Evolutionary conservation across 2,888 invertebrate species (phyloP), one percentile per base, ranked within the genome.

Genomic region (Dexiosoma caninum): DNA sequence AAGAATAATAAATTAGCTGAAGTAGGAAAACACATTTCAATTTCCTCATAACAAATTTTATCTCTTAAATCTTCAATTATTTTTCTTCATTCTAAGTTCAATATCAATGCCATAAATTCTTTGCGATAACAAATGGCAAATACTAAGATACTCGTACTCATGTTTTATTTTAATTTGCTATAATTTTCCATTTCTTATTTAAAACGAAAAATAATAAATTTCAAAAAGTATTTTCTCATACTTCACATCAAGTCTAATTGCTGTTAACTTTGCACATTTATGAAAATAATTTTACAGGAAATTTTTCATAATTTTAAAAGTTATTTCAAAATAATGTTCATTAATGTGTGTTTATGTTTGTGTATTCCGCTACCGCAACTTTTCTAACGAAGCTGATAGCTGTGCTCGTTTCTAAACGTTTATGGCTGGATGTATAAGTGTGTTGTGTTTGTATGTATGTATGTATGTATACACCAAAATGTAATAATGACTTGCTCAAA

Each of bases 401-500:
- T 51, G 27, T 27, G n/a, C 5, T 21, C 4, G 9, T 49, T 7
- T 49, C 32, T 32, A n/a, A 21, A 6, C 4, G 49, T 30, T 14
- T 12, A 19, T 21, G 10, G n/a, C n/a, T n/a, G n/a, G n/a, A n/a
- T 49, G 59, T 32, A 2, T 62, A 8, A 14, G 14, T 44, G 40
- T 27, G 27, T 27, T n/a, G 27, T 5, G 27, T 27, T 3, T 27
- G 27, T 27, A 6, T 27, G 27, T 27, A 6, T 27, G 27, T 27
- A 5, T n/a, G n/a, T n/a, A 6, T 27, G 27, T 27, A 27, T 27
- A 5, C 19, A 32, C 62, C 53, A 55, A 62, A 64, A 55, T 55
- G 44, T 64, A 72, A 72, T 72, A 62, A 72, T 51, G 60, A 53
- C 14, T 72, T 53, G 23, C 35, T 42, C 23, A n/a, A 44, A 66